Evolutionary conservation across 2,113 vertebrate species (phyloP), one percentile per base, ranked within the genome.

Genomic region (Callopanchax toddi): DNA sequence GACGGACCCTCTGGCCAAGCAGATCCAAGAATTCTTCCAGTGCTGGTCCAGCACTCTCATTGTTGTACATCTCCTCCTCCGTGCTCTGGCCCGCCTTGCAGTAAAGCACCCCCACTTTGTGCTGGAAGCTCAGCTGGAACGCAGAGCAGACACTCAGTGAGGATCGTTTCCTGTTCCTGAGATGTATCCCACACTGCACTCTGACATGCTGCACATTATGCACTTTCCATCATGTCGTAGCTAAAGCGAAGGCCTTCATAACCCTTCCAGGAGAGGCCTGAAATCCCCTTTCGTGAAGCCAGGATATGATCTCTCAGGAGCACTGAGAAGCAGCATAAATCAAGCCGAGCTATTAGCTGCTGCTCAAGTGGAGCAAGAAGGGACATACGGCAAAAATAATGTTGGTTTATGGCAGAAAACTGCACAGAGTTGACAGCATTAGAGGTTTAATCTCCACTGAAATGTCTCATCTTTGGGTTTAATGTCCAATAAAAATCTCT

Each of bases 51-150:
- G 94, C 95, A 1, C 92, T 94, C 88, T 99, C 96, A 1, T 99
- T 99, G 85, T 98, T 99, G 76, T 99, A 99, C 97, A 99, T 99
- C 82, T 99, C 97, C 73, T 99, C 97, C 60, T 99, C 97, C 0
- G 96, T 98, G 90, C 96, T 96, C 90, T 99, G 97, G 65, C 94
- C 96, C 1, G 95, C 94, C 89, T 94, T 96, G 88, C 97, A 99
- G 89, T 99, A 99, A 60, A 99, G 92, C 69, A 99, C 94, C 26
- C 97, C 97, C 59, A 99, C 93, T 87, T 99, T 99, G 90, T 99
- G 97, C 81, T 99, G 97, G 92, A 98, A 98, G 91, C 97, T 99
- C 79, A 99, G 89, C 97, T 99, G 94, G 52, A 94, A 93, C n/a
- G 3, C 18, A 53, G 22, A 40, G 67, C 74, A 75, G 67, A 82